Percentiles rank a stretch among this genome's conserved stretches.
Conservation (phyloP, 2,888 invertebrate species). For the Stenotaenia linearis region DNA sequence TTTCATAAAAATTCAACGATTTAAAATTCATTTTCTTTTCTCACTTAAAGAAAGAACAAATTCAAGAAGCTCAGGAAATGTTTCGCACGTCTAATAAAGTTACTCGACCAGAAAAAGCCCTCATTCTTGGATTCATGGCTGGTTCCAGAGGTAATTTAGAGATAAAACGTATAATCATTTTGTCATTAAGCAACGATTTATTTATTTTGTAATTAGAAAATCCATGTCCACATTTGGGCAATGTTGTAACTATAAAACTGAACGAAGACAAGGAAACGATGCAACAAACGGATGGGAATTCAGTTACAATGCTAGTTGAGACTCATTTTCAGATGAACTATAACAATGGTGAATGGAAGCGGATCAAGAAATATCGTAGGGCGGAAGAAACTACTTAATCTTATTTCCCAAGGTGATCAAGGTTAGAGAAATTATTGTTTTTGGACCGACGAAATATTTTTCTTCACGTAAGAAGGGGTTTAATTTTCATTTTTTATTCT, state of each 20-base stretch:
- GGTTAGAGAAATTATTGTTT: not conserved
- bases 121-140: constrained; percentile 97
- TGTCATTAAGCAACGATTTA: not conserved
- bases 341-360: constrained; percentile 94
- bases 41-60: constrained; percentile 77
- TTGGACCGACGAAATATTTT: not conserved
- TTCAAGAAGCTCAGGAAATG: constrained; percentile 95
- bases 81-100: constrained; percentile 93
- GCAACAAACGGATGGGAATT: constrained; percentile 74
- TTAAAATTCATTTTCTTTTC: too few relatives aligned
- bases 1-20: too few relatives aligned
- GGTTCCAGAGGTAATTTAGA: constrained; percentile 72
- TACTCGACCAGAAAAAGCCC: constrained; percentile 91
- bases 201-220: constrained; percentile 61
- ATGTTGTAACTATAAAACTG: constrained; percentile 91
- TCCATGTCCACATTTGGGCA: constrained; percentile 93
- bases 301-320: constrained; percentile 73
- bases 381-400: constrained; percentile 50
- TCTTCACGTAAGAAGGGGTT: not conserved
- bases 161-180: not conserved
- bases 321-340: constrained; percentile 99
- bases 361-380: constrained; percentile 81
- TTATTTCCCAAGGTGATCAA: not conserved
- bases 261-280: constrained; percentile 87
- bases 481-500: not conserved